These are phyloP conservation scores for Caenorhabditis sp. DNA, from an alignment of 2,888 invertebrate genomes.

Conservation along the genomic window DNA sequence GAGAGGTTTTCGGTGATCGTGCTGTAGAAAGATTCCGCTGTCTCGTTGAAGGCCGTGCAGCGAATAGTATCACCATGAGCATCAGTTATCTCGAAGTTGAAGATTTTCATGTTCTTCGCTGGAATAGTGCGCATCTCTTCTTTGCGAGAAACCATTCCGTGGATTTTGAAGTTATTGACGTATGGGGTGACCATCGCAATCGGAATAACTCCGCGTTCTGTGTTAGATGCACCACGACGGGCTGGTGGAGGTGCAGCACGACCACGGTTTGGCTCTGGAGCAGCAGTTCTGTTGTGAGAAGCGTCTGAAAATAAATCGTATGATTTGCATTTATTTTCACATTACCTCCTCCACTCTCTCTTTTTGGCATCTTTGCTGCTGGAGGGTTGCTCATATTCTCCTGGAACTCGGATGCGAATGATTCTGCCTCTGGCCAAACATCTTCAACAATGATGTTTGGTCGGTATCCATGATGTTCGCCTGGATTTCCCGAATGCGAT, in stretches of 20 bases:
- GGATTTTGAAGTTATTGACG: constrained; percentile 68
- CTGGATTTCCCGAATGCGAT: constrained; percentile 55
- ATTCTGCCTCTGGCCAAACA: constrained; percentile 50
- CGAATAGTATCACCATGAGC: constrained; percentile 70
- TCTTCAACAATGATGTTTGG: constrained; percentile 43
- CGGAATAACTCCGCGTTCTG: constrained; percentile 56
- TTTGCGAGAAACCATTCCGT: constrained; percentile 74
- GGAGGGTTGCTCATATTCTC: constrained; percentile 59
- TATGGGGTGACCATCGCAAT: constrained; percentile 71
- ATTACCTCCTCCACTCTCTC: constrained; percentile 35
- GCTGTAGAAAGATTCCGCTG: constrained; percentile 69
- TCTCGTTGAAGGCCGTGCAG: constrained; percentile 76
- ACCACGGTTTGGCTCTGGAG: constrained; percentile 20
- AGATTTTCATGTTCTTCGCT: constrained; percentile 69
- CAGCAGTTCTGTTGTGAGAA: constrained; percentile 9
- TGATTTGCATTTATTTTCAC: neutral
- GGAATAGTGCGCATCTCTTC: constrained; percentile 71
- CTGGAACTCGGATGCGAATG: constrained; percentile 9
- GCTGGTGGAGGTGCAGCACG: constrained; percentile 58
- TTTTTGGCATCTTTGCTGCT: constrained; percentile 53
- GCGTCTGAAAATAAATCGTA: neutral
- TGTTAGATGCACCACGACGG: constrained; percentile 33
- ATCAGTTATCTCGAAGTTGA: constrained; percentile 79
- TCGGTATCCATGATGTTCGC: constrained; percentile 31
- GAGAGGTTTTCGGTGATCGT: constrained; percentile 84